Conservation (phyloP, 2,888 invertebrate species). For the Margaritifera margaritifera region DNA sequence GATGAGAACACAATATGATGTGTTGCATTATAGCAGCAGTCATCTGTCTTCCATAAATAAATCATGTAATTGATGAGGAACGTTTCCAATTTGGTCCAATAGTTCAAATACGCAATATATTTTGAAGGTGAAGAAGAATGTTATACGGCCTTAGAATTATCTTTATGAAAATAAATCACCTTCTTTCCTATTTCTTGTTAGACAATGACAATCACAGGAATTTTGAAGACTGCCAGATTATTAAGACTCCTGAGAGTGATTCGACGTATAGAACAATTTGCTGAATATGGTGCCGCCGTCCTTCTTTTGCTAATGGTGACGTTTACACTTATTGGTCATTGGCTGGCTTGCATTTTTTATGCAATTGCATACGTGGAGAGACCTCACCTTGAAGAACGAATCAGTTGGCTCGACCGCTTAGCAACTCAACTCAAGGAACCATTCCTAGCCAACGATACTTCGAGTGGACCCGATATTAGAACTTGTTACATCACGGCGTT, state of each 20-base stretch:
- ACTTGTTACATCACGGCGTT: constrained; percentile 72
- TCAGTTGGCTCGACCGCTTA: constrained; percentile 70
- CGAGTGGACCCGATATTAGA: constrained; percentile 70
- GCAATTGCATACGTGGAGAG: constrained; percentile 72
- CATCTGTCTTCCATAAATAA: too few relatives aligned
- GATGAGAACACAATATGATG: too few relatives aligned
- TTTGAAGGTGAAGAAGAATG: too few relatives aligned
- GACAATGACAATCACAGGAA: constrained; percentile 72
- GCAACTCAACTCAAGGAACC: constrained; percentile 64
- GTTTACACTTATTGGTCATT: constrained; percentile 72
- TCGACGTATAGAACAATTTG: constrained; percentile 71
- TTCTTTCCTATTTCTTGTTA: constrained; percentile 38
- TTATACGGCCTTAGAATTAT: too few relatives aligned
- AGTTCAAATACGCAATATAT: too few relatives aligned
- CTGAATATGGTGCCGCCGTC: constrained; percentile 72
- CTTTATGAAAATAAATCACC: background rate
- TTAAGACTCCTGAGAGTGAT: constrained; percentile 71
- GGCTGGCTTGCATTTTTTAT: constrained; percentile 73
- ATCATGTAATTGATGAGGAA: too few relatives aligned
- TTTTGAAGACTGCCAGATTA: constrained; percentile 70
- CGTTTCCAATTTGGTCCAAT: too few relatives aligned
- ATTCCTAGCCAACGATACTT: constrained; percentile 68
- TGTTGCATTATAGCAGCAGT: too few relatives aligned
- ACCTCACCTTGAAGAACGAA: constrained; percentile 58
- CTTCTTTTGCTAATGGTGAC: constrained; percentile 71